Conservation (phyloP, 2,797 vertebrate genomes). For the Hylomyscus alleni region DNA sequence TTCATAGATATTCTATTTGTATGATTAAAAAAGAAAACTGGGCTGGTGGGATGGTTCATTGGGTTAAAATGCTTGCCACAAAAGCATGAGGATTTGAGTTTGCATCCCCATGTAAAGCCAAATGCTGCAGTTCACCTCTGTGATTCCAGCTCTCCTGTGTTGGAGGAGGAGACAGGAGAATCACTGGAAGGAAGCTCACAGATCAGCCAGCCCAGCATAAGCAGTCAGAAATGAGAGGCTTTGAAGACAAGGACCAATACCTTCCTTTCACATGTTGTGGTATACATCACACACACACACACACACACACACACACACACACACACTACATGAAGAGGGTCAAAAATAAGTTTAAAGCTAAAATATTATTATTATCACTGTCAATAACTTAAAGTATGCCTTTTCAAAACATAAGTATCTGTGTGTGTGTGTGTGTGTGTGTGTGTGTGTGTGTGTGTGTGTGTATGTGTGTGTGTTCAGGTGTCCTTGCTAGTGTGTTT, state of each 20-base stretch:
- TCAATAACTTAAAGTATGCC: not conserved
- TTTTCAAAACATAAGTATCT: not conserved
- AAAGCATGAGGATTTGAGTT: too few relatives aligned
- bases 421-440: not conserved
- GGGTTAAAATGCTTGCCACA: not conserved
- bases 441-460: not conserved
- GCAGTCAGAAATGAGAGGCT: not conserved
- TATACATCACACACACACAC: not conserved
- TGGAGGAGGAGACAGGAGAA: not conserved
- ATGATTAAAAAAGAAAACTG: not conserved
- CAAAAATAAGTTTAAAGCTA: constrained; percentile 13
- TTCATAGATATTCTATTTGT: constrained; percentile 24
- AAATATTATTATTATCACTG: not conserved
- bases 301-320: not conserved
- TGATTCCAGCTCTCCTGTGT: not conserved
- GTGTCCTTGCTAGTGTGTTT: not conserved
- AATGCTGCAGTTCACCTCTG: not conserved
- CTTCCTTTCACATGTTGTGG: not conserved
- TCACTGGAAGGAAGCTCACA: not conserved
- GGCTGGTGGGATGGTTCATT: not conserved
- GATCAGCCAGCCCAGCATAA: not conserved
- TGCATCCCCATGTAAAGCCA: not conserved
- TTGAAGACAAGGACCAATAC: not conserved
- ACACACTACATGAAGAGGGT: not conserved
- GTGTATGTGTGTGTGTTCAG: not conserved